phyloP scores from a whole-genome alignment of 2,888 invertebrate genomes.

The Digitonthophagus gazella region DNA sequence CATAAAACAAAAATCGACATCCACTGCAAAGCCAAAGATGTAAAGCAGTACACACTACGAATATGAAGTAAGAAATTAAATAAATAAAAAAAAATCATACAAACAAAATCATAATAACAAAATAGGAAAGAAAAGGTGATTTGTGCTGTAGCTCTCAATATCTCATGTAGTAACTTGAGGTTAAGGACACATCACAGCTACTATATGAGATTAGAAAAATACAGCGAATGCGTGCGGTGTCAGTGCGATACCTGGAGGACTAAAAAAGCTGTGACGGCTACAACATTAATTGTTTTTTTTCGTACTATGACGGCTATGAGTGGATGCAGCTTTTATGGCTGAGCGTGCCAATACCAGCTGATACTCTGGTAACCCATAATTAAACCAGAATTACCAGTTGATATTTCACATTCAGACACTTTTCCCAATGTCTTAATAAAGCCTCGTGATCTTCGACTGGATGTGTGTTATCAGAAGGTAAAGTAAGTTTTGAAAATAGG shows the following conservation, averaged over 20 bases:
- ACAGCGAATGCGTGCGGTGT: constrained; percentile 44
- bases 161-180: constrained; percentile 88
- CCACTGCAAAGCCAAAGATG: not conserved
- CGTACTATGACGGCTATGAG: constrained; percentile 15
- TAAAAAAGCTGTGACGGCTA: not conserved
- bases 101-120: constrained; percentile 46
- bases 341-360: constrained; percentile 72
- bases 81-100: constrained; percentile 40
- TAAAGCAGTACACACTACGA: constrained; percentile 1
- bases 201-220: constrained; percentile 95
- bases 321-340: constrained; percentile 43
- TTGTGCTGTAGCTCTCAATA: constrained; percentile 63
- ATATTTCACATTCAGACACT: constrained; percentile 73
- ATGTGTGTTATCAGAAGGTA: too few species aligned
- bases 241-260: not conserved
- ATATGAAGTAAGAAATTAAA: constrained; percentile 20
- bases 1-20: not conserved
- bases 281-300: constrained; percentile 2
- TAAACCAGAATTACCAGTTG: constrained; percentile 98
- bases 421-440: not conserved
- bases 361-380: constrained; percentile 72
- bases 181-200: constrained; percentile 82
- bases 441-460: not conserved
- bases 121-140: constrained; percentile 20
- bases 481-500: too few species aligned